A percentile compares a stretch with the other conserved stretches of the same genome.
phyloP scores from a whole-genome alignment of 2,888 invertebrate genomes.

The Kryphioiulus occultus region DNA sequence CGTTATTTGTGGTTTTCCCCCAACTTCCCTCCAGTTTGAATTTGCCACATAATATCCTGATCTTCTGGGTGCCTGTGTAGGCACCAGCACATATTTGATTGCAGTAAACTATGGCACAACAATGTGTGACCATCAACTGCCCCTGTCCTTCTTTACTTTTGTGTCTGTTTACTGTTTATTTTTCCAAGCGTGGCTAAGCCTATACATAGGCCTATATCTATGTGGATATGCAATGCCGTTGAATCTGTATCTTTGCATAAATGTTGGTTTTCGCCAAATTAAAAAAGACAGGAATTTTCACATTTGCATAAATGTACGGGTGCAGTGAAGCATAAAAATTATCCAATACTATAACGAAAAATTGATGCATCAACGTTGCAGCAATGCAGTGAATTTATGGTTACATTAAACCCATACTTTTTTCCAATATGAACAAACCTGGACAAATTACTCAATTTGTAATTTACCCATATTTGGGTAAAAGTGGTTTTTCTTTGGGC shows the following conservation, averaged over 20 bases:
- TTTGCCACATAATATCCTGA: conserved; percentile 49
- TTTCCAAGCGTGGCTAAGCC: background rate
- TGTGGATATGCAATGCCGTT: too few species aligned
- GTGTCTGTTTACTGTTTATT: background rate
- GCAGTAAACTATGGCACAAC: conserved; percentile 24
- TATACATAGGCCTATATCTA: background rate
- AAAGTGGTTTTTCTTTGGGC: too few species aligned
- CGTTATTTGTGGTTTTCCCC: conserved; percentile 44
- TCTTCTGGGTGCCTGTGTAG: background rate
- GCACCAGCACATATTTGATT: background rate
- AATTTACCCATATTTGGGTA: too few species aligned
- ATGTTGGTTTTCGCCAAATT: background rate
- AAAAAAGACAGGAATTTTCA: background rate
- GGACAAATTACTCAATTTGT: too few species aligned
- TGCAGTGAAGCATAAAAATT: too few species aligned
- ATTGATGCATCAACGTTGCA: too few species aligned
- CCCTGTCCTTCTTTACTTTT: background rate
- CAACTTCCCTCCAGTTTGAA: conserved; percentile 44
- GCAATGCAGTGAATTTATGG: too few species aligned
- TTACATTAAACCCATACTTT: too few species aligned
- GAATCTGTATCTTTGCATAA: too few species aligned
- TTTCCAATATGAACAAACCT: too few species aligned
- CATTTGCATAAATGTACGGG: too few species aligned
- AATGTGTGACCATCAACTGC: background rate
- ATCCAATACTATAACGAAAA: too few species aligned